phyloP scores from a whole-genome alignment of 2,888 invertebrate genomes.

The Cephus nigrinus region DNA sequence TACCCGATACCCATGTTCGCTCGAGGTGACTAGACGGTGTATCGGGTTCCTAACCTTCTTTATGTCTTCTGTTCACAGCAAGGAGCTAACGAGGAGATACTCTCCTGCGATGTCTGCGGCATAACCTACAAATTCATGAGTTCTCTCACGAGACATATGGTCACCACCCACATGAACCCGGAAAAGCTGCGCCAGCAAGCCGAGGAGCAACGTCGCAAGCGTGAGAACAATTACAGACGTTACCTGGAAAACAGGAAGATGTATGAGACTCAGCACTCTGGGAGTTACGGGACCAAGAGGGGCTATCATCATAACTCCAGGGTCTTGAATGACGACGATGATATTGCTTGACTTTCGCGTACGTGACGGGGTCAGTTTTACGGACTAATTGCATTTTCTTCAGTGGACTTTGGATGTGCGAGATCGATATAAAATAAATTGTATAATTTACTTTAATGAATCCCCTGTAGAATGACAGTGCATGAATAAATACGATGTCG shows the following conservation, averaged over 20 bases:
- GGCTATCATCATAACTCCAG: constrained; percentile 35
- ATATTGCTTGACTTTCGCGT: constrained; percentile 33
- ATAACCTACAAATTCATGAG: constrained; percentile 71
- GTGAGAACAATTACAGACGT: constrained; percentile 62
- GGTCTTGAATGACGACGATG: constrained; percentile 40
- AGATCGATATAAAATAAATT: background rate
- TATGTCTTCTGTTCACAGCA: constrained; percentile 33
- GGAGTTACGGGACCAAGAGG: constrained; percentile 40
- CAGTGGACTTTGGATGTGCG: background rate
- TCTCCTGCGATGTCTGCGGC: constrained; percentile 67
- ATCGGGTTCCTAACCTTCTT: background rate
- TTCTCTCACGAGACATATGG: constrained; percentile 72
- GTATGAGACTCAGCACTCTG: constrained; percentile 58
- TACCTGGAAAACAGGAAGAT: constrained; percentile 62
- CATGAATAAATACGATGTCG: background rate
- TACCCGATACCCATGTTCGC: constrained; percentile 1
- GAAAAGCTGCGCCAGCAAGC: constrained; percentile 62
- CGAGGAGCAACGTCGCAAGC: constrained; percentile 61
- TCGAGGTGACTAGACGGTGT: background rate
- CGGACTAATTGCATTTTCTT: background rate
- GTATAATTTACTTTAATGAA: background rate
- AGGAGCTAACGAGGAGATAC: constrained; percentile 59
- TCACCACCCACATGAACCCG: constrained; percentile 70
- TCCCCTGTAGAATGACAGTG: background rate
- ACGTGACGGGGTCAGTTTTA: background rate